A percentile compares a stretch with the other conserved stretches of the same genome.
Conservation (phyloP, 2,888 invertebrate genomes). For the Antheraea yamamai region DNA sequence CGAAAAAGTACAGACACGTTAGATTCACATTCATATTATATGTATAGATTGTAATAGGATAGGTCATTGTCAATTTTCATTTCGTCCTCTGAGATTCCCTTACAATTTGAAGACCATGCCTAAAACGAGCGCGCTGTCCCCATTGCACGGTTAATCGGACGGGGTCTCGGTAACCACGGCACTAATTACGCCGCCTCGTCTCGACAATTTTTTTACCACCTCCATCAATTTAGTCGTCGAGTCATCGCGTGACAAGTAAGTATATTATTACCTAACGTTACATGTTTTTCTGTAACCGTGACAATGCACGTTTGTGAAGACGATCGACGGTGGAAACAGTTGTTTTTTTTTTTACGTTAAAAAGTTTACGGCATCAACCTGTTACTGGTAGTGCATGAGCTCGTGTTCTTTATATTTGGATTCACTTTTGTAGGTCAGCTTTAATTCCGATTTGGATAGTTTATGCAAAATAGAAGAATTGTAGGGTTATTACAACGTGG, state of each 20-base stretch:
- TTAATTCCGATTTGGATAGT: too few relatives aligned
- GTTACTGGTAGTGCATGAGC: neutral
- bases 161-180: neutral
- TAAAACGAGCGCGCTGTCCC: neutral
- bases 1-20: too few relatives aligned
- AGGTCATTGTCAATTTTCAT: too few relatives aligned
- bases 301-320: slow-evolving; percentile 1
- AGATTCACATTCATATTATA: too few relatives aligned
- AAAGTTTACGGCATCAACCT: neutral
- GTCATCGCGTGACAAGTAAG: slow-evolving; percentile 11
- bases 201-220: neutral
- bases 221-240: neutral
- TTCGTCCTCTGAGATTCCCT: too few relatives aligned
- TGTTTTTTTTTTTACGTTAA: neutral
- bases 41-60: too few relatives aligned
- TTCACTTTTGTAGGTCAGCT: too few relatives aligned
- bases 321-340: neutral
- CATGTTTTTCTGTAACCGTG: slow-evolving; percentile 8
- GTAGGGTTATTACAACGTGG: too few relatives aligned
- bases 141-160: neutral
- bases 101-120: slow-evolving; percentile 19
- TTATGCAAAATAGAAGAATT: too few relatives aligned
- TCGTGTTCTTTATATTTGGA: neutral
- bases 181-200: neutral
- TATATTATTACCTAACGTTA: slow-evolving; percentile 11